These are phyloP conservation scores for Carterocephalus palaemon DNA, from an alignment of 2,888 invertebrate genomes.

Conservation along the genomic window DNA sequence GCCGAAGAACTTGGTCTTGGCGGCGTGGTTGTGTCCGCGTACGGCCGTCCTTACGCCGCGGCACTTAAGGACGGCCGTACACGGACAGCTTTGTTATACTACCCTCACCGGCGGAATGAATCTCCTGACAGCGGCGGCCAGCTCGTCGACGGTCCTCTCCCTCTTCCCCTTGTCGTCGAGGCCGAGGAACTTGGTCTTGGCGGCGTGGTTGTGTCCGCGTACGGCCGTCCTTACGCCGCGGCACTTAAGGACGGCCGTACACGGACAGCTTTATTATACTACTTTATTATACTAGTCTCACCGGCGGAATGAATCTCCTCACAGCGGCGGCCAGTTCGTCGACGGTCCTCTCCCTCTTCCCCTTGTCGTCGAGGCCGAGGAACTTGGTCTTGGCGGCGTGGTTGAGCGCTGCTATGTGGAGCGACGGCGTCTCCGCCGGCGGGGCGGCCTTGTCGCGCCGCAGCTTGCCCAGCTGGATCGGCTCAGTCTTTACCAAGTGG, in stretches of 20 bases:
- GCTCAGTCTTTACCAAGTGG: conserved; percentile 60
- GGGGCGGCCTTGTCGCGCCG: conserved; percentile 51
- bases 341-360: conserved; percentile 60
- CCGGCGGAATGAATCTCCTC: conserved; percentile 69
- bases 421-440: conserved; percentile 46
- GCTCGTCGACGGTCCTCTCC: conserved; percentile 63
- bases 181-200: conserved; percentile 72
- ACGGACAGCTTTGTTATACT: too few relatives aligned
- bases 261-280: too few relatives aligned
- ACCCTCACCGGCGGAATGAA: conserved; percentile 69
- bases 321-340: conserved; percentile 68
- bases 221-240: too few relatives aligned
- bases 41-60: too few relatives aligned
- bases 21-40: too few relatives aligned
- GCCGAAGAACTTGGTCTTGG: too few relatives aligned
- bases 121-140: conserved; percentile 66
- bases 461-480: conserved; percentile 63
- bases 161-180: conserved; percentile 52
- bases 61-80: too few relatives aligned
- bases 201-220: too few relatives aligned
- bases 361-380: conserved; percentile 57
- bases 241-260: too few relatives aligned
- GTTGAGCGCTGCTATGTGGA: conserved; percentile 60
- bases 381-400: conserved; percentile 69
- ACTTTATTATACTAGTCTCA: too few relatives aligned